phyloP scores from a whole-genome alignment of 2,797 vertebrate species.

The Typhlichthys subterraneus region DNA sequence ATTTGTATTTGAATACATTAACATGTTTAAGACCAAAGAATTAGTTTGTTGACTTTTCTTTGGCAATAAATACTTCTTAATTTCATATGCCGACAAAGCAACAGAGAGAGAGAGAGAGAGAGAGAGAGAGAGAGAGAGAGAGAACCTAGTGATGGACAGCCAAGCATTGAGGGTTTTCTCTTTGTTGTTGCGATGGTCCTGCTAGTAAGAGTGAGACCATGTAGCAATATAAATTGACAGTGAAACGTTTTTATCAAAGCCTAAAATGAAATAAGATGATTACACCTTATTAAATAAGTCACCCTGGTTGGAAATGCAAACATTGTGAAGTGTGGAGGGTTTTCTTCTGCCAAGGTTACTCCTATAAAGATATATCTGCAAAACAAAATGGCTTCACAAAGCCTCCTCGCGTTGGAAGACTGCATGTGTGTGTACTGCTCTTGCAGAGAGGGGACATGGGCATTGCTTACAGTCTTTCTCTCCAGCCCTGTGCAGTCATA shows the following conservation, averaged over 20 bases:
- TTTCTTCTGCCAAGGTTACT: conserved; percentile 24
- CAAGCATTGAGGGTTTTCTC: too few species aligned
- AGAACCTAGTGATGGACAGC: too few species aligned
- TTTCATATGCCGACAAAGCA: neutral
- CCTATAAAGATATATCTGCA: conserved; percentile 16
- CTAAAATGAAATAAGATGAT: conserved; percentile 15
- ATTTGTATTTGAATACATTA: too few species aligned
- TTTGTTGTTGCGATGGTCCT: too few species aligned
- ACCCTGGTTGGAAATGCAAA: too few species aligned
- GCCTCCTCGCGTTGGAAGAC: conserved; percentile 30
- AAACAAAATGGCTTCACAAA: conserved; percentile 27
- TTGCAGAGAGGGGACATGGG: conserved; percentile 40
- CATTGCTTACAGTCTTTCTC: conserved; percentile 28
- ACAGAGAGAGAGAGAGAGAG: neutral
- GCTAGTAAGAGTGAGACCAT: neutral
- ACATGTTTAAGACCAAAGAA: too few species aligned
- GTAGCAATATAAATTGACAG: neutral
- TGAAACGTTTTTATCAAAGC: conserved; percentile 14
- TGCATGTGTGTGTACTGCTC: conserved; percentile 10
- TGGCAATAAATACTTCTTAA: too few species aligned
- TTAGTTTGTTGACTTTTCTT: too few species aligned
- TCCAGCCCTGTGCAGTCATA: conserved; percentile 30
- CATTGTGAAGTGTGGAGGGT: neutral
- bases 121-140: too few species aligned
- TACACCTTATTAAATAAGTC: neutral